Evolutionary conservation across 1,140 invertebrate genomes (phyloP).

Genomic region (Oryzaephilus surinamensis): DNA sequence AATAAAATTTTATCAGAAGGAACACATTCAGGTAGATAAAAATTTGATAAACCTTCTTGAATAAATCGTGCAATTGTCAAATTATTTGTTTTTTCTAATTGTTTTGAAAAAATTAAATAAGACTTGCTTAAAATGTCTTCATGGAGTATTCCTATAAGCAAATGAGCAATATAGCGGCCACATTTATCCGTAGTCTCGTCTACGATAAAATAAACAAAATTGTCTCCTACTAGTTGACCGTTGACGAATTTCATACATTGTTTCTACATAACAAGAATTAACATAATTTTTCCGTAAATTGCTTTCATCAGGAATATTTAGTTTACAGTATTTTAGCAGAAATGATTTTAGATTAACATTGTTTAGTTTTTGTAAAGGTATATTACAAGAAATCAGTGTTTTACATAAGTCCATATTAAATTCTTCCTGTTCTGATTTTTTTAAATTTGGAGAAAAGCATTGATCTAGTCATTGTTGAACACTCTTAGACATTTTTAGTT

Average conservation of each 20-base stretch:
- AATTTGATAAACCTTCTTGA: slow-evolving; percentile 7
- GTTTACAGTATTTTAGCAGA: slow-evolving; percentile 12
- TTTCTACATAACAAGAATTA: slow-evolving; percentile 6
- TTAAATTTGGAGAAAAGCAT: too few relatives aligned
- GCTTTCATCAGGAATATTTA: slow-evolving; percentile 9
- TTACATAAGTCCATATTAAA: slow-evolving; percentile 10
- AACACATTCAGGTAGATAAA: slow-evolving; percentile 7
- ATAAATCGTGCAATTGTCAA: slow-evolving; percentile 7
- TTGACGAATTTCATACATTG: slow-evolving; percentile 6
- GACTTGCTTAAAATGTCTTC: slow-evolving; percentile 4
- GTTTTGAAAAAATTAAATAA: slow-evolving; percentile 10
- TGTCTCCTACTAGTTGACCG: background rate
- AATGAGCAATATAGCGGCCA: slow-evolving; percentile 14
- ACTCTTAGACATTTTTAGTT: too few relatives aligned
- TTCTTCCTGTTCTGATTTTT: too few relatives aligned
- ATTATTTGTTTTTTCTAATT: slow-evolving; percentile 10
- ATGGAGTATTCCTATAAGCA: slow-evolving; percentile 9
- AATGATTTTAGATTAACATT: slow-evolving; percentile 6
- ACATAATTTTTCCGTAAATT: slow-evolving; percentile 8
- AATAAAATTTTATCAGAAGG: slow-evolving; percentile 17
- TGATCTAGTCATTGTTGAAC: too few relatives aligned
- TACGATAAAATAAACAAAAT: slow-evolving; percentile 12
- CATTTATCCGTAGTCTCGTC: slow-evolving; percentile 10
- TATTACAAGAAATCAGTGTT: slow-evolving; percentile 7
- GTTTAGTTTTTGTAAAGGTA: slow-evolving; percentile 10